Evolutionary conservation across 2,888 invertebrate species (phyloP).

Genomic region (Calameuta pallipes): DNA sequence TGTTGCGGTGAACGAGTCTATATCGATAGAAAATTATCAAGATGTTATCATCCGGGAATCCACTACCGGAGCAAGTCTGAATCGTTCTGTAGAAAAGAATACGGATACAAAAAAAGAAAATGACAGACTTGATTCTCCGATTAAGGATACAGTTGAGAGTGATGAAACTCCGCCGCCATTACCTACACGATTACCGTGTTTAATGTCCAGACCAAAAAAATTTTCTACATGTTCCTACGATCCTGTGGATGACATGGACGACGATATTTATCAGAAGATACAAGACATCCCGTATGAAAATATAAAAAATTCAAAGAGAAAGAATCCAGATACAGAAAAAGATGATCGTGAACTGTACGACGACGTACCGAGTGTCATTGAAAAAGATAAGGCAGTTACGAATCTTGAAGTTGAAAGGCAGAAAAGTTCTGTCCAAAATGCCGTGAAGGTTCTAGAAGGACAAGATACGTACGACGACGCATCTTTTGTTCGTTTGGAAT

Average conservation of each 20-base stretch:
- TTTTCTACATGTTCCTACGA: constrained; percentile 26
- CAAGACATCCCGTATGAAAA: constrained; percentile 46
- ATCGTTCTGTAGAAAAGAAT: neutral
- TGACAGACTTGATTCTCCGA: neutral
- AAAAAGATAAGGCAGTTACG: neutral
- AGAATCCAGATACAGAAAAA: constrained; percentile 6
- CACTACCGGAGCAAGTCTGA: neutral
- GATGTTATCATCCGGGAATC: constrained; percentile 19
- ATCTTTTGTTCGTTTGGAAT: neutral
- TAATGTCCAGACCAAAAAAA: constrained; percentile 47
- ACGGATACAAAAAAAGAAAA: neutral
- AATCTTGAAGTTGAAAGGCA: neutral
- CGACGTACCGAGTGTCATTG: constrained; percentile 28
- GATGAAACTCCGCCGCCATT: constrained; percentile 37
- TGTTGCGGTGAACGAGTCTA: neutral
- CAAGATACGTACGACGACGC: constrained; percentile 33
- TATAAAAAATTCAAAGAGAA: constrained; percentile 35
- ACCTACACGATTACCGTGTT: constrained; percentile 43
- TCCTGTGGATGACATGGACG: constrained; percentile 49
- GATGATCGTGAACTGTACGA: constrained; percentile 28
- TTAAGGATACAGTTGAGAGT: neutral
- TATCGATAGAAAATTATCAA: constrained; percentile 37
- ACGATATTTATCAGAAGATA: constrained; percentile 58
- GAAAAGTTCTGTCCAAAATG: neutral
- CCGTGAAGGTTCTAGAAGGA: neutral